Conservation (phyloP, 2,888 invertebrate species). For the Athrips mouffetella region DNA sequence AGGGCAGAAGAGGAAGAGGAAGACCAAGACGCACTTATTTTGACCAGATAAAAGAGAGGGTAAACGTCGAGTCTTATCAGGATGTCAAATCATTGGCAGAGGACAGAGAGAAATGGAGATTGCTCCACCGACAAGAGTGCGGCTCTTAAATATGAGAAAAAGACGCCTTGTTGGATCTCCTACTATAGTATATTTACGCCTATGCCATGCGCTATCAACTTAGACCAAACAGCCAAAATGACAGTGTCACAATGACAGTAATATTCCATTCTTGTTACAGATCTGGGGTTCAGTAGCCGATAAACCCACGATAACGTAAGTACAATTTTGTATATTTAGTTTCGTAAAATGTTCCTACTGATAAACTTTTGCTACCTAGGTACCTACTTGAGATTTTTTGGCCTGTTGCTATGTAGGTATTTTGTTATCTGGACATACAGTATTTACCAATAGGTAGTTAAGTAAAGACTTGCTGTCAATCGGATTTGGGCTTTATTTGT, state of each 20-base stretch:
- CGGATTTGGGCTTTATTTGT: too few relatives aligned
- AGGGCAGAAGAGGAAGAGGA: too few relatives aligned
- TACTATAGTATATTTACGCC: too few relatives aligned
- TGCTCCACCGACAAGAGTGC: too few relatives aligned
- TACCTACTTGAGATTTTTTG: not conserved
- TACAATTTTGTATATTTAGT: slow-evolving; percentile 15
- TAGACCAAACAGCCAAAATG: not conserved
- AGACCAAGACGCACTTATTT: too few relatives aligned
- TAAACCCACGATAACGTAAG: slow-evolving; percentile 46
- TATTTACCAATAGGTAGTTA: not conserved
- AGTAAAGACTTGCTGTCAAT: not conserved
- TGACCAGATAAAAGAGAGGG: too few relatives aligned
- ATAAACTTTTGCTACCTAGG: not conserved
- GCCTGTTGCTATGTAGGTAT: not conserved
- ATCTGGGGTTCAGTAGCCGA: slow-evolving; percentile 57
- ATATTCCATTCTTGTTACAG: slow-evolving; percentile 46
- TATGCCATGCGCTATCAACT: too few relatives aligned
- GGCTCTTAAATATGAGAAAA: too few relatives aligned
- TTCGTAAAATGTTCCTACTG: not conserved
- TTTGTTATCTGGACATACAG: not conserved
- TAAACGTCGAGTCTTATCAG: too few relatives aligned
- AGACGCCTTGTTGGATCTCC: too few relatives aligned
- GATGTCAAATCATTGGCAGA: too few relatives aligned
- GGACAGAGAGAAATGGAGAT: too few relatives aligned
- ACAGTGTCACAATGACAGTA: not conserved